Percentiles rank a stretch among this genome's conserved stretches.
Evolutionary conservation across 30 jellyfish, hydroid and myxozoan genomes (phyloP).

Genomic region (Mastigias papua): DNA sequence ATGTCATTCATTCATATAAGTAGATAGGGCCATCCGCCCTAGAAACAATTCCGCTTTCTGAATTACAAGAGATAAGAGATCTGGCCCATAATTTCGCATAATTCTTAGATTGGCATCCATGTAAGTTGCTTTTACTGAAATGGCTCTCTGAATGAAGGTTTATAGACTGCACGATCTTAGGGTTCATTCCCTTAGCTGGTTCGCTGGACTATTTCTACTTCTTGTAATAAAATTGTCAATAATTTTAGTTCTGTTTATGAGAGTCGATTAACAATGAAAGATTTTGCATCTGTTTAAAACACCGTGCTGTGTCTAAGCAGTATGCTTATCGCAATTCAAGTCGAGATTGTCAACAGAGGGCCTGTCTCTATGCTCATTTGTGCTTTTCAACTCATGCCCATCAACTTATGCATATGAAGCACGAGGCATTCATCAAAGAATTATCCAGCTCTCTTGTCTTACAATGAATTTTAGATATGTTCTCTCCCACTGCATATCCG

Average conservation of each 20-base stretch:
- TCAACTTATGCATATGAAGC: conserved; percentile 23
- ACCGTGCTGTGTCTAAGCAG: conserved; percentile 33
- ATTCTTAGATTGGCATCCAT: no score
- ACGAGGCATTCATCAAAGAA: not conserved
- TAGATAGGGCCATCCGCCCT: no score
- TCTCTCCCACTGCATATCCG: not conserved
- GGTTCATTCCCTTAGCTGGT: no score
- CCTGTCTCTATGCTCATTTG: conserved; percentile 39
- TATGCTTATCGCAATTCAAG: conserved; percentile 57
- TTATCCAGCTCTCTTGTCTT: not conserved
- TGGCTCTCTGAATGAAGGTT: no score
- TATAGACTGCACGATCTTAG: no score
- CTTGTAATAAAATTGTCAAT: not conserved
- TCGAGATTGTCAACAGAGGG: conserved; percentile 41
- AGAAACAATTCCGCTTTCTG: no score
- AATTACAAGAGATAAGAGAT: no score
- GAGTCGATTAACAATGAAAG: conserved; percentile 21
- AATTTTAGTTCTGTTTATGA: not conserved
- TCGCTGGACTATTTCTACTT: not conserved
- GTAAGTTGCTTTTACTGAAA: no score
- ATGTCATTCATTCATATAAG: no score
- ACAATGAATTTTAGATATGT: not conserved
- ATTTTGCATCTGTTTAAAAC: conserved; percentile 55
- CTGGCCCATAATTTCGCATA: no score
- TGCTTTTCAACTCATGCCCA: conserved; percentile 11